These are phyloP conservation scores for Cantharis rustica DNA, from an alignment of 2,888 invertebrate genomes.

Conservation along the genomic window DNA sequence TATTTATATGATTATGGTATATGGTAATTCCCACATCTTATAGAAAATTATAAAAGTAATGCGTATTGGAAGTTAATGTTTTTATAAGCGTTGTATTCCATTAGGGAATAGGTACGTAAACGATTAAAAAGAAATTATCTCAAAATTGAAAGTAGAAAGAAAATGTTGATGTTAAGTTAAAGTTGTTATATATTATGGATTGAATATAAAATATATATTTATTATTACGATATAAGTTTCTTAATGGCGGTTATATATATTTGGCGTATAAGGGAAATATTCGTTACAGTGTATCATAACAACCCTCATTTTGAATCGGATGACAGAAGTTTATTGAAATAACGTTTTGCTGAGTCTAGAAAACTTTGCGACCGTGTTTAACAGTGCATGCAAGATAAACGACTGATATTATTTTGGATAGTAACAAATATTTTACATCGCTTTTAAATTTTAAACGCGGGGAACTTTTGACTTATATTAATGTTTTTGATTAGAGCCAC, in stretches of 20 bases:
- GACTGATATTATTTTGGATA: conserved; percentile 40
- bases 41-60: background rate
- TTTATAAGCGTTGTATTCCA: background rate
- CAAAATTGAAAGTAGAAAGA: background rate
- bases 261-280: conserved; percentile 33
- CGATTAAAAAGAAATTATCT: background rate
- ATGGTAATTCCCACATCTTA: background rate
- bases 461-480: conserved; percentile 37
- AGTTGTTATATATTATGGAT: background rate
- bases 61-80: background rate
- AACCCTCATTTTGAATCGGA: conserved; percentile 45
- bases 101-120: background rate
- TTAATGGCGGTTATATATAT: conserved; percentile 12
- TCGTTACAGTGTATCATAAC: conserved; percentile 40
- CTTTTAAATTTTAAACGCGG: conserved; percentile 34
- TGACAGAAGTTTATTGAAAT: conserved; percentile 49
- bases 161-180: background rate
- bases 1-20: background rate
- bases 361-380: conserved; percentile 44
- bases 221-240: conserved; percentile 4
- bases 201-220: conserved; percentile 11
- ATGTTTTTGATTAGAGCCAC: conserved; percentile 36
- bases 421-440: conserved; percentile 46
- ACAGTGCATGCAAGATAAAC: conserved; percentile 47
- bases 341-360: conserved; percentile 46